Evolutionary conservation across 2,797 vertebrate species (phyloP).

Genomic region (Mus caroli): DNA sequence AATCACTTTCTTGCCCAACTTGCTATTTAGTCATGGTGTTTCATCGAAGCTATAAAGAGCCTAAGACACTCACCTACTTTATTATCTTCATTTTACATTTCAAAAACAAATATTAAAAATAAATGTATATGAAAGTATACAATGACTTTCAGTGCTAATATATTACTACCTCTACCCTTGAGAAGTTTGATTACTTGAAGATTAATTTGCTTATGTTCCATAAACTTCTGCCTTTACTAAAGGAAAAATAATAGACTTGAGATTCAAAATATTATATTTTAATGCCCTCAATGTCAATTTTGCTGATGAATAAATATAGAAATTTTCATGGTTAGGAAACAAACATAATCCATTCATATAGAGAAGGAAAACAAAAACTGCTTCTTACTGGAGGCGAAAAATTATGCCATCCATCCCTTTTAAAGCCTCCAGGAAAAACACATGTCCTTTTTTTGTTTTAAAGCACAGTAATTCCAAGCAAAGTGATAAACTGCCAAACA

Average conservation of each 20-base stretch:
- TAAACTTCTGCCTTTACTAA: constrained; percentile 15
- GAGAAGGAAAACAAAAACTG: neutral
- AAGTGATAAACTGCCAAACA: neutral
- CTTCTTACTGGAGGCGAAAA: neutral
- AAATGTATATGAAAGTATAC: neutral
- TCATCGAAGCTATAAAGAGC: neutral
- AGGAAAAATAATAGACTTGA: constrained; percentile 25
- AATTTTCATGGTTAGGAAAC: neutral
- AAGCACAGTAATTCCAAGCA: neutral
- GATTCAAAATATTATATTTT: constrained; percentile 53
- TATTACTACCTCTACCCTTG: neutral
- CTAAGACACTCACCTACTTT: neutral
- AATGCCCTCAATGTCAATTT: neutral
- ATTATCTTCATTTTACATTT: constrained; percentile 46
- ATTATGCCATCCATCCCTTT: neutral
- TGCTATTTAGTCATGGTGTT: neutral
- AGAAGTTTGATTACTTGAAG: constrained; percentile 34
- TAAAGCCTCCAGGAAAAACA: neutral
- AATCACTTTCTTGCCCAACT: neutral
- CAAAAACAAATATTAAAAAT: constrained; percentile 31
- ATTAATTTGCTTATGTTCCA: constrained; percentile 44
- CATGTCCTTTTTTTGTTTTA: neutral
- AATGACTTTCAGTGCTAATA: neutral
- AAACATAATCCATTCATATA: neutral
- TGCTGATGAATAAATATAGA: constrained; percentile 6